Evolutionary conservation across 2,797 vertebrate genomes (phyloP).

Genomic region (Rhinophrynus dorsalis): DNA sequence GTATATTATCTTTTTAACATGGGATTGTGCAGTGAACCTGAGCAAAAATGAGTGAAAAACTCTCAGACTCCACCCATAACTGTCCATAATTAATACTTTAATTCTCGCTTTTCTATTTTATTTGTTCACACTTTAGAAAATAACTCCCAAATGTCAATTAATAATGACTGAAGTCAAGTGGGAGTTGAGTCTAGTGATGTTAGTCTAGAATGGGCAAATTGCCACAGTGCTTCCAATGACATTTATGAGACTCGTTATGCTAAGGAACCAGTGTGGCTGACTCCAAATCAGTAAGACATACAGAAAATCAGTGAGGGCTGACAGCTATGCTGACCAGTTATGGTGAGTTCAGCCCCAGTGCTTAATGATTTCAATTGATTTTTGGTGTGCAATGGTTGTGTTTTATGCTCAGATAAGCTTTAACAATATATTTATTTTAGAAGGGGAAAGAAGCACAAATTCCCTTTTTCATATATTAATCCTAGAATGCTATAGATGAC

Average conservation of each 20-base stretch:
- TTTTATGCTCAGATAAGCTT: slow-evolving; percentile 4
- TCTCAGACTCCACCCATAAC: too few species aligned
- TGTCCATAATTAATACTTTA: too few species aligned
- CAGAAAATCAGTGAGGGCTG: slow-evolving; percentile 28
- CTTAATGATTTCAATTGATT: slow-evolving; percentile 23
- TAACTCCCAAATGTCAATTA: too few species aligned
- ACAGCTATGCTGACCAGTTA: slow-evolving; percentile 2
- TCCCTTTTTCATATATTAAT: background rate
- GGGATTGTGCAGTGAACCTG: too few species aligned
- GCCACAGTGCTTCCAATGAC: background rate
- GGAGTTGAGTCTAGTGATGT: too few species aligned
- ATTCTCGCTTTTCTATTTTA: too few species aligned
- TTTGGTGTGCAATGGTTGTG: background rate
- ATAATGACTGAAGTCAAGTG: too few species aligned
- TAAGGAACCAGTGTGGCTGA: background rate
- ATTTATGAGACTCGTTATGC: slow-evolving; percentile 1
- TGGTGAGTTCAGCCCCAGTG: background rate
- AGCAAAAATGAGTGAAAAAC: too few species aligned
- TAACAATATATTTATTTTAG: slow-evolving; percentile 6
- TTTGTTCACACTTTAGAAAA: too few species aligned
- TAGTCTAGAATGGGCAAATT: background rate
- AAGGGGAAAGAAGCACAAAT: background rate
- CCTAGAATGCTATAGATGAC: too few species aligned
- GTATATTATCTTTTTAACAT: too few species aligned
- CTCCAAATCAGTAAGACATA: slow-evolving; percentile 26